These are phyloP conservation scores for Pelvicachromis taeniatus DNA, from an alignment of 2,113 vertebrate species.

Conservation along the genomic window DNA sequence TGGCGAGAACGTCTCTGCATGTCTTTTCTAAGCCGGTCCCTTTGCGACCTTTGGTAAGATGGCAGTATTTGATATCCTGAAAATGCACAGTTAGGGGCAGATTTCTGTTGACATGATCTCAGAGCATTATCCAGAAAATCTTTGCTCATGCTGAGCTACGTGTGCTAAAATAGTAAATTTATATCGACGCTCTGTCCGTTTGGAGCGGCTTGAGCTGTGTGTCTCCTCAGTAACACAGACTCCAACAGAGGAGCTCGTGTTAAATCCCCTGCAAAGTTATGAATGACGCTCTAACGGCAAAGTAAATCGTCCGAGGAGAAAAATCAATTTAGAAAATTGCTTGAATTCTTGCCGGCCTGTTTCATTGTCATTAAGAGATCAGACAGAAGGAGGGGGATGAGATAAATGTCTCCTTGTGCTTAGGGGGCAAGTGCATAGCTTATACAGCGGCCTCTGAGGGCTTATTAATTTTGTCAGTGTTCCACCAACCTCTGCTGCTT, in stretches of 20 bases:
- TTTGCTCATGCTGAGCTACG: neutral
- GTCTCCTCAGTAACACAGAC: neutral
- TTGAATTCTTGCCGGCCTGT: slow-evolving; percentile 66
- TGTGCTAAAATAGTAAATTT: neutral
- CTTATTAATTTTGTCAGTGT: slow-evolving; percentile 34
- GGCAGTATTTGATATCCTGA: neutral
- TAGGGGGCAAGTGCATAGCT: slow-evolving; percentile 15
- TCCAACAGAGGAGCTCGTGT: slow-evolving; percentile 1
- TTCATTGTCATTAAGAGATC: slow-evolving; percentile 69
- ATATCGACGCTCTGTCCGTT: neutral
- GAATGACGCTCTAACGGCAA: slow-evolving; percentile 53
- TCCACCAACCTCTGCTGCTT: neutral
- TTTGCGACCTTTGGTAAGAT: neutral
- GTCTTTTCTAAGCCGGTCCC: neutral
- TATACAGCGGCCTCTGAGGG: slow-evolving; percentile 16
- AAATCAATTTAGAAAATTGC: slow-evolving; percentile 76
- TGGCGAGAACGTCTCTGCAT: neutral
- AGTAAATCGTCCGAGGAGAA: slow-evolving; percentile 67
- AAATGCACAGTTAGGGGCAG: neutral
- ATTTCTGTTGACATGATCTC: neutral
- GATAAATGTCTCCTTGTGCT: slow-evolving; percentile 43
- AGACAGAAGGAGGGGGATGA: slow-evolving; percentile 27
- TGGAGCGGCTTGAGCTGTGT: neutral
- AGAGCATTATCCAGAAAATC: neutral
- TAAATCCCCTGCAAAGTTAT: slow-evolving; percentile 59